These are phyloP conservation scores for Otus sunia DNA, from an alignment of 2,113 vertebrate genomes.

Conservation along the genomic window DNA sequence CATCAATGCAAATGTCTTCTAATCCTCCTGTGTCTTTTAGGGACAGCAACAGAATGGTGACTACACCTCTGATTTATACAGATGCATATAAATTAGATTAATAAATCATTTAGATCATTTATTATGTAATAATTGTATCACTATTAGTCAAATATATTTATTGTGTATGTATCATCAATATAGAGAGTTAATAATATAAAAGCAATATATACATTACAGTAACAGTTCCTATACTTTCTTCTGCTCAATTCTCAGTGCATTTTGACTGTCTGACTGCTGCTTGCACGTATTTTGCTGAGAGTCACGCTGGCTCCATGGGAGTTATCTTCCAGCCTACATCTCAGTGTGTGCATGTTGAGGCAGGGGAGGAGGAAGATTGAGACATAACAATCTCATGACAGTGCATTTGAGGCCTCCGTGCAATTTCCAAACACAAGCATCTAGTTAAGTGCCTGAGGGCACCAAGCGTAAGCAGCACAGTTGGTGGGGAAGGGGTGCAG, in stretches of 20 bases:
- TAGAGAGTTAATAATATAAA: background rate
- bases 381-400: background rate
- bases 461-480: background rate
- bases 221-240: background rate
- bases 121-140: background rate
- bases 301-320: background rate
- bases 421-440: background rate
- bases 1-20: slow-evolving; percentile 41
- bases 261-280: background rate
- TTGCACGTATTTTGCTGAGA: background rate
- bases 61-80: background rate
- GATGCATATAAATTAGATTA: background rate
- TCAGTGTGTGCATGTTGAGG: background rate
- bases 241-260: background rate
- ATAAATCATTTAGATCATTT: background rate
- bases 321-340: background rate
- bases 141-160: background rate
- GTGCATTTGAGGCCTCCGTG: background rate
- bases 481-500: background rate
- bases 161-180: background rate
- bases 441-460: background rate
- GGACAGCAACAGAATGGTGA: background rate
- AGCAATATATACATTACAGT: background rate
- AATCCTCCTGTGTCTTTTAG: slow-evolving; percentile 22
- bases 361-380: background rate